These are phyloP conservation scores for Lithosia quadra DNA, from an alignment of 2,888 invertebrate genomes.

Conservation along the genomic window DNA sequence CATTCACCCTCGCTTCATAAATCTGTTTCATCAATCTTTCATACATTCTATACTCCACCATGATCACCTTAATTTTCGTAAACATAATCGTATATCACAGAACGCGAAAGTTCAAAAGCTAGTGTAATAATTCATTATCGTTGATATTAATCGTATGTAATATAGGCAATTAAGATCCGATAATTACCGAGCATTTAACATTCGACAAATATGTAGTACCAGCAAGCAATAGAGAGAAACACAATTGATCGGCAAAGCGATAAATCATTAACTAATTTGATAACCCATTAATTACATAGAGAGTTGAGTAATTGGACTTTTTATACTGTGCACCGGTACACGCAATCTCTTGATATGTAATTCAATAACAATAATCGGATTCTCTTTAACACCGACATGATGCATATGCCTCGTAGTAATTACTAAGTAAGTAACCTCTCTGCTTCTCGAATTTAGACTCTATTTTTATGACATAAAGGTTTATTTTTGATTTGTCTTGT, in stretches of 20 bases:
- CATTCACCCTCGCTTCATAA: no score
- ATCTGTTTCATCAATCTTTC: no score
- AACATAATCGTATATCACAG: not conserved
- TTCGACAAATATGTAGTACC: slow-evolving; percentile 8
- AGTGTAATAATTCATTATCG: not conserved
- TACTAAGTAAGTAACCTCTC: slow-evolving; percentile 19
- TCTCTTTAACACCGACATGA: slow-evolving; percentile 67
- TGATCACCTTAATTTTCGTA: not conserved
- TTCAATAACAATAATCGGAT: slow-evolving; percentile 75
- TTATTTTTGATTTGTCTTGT: slow-evolving; percentile 2
- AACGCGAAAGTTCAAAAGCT: slow-evolving; percentile 4
- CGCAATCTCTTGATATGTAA: slow-evolving; percentile 64
- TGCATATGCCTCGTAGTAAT: slow-evolving; percentile 23
- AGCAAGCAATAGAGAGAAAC: slow-evolving; percentile 14
- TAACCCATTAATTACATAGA: slow-evolving; percentile 50
- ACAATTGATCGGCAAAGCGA: slow-evolving; percentile 36
- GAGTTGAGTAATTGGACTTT: slow-evolving; percentile 51
- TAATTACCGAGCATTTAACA: slow-evolving; percentile 5
- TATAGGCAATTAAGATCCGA: slow-evolving; percentile 5
- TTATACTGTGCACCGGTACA: slow-evolving; percentile 44
- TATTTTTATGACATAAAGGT: not conserved
- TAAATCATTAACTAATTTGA: slow-evolving; percentile 53
- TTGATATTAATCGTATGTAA: slow-evolving; percentile 6
- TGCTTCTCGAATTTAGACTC: slow-evolving; percentile 13
- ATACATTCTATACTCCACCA: not conserved